A percentile compares a stretch with the other conserved stretches of the same genome.
phyloP scores from a whole-genome alignment of 2,888 invertebrate genomes.

The Dolichopus griseipennis region DNA sequence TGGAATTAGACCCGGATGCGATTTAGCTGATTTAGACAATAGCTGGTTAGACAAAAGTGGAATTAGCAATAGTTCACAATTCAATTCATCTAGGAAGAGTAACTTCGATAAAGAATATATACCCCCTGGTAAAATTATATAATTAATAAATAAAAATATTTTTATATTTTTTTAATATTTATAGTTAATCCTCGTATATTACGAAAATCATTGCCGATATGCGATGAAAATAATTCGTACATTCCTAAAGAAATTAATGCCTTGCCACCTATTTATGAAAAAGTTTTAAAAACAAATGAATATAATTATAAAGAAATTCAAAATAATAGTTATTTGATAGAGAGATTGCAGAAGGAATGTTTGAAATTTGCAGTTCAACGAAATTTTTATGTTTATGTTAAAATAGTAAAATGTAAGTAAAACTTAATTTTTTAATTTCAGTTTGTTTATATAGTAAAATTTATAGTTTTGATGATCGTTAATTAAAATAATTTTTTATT shows the following conservation, averaged over 20 bases:
- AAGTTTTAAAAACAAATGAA: constrained; percentile 31
- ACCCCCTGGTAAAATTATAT: not conserved
- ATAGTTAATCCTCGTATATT: constrained; percentile 26
- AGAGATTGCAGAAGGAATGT: constrained; percentile 51
- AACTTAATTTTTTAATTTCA: not conserved
- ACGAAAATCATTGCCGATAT: constrained; percentile 30
- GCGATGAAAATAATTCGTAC: constrained; percentile 34
- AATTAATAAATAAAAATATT: not conserved
- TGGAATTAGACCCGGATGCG: constrained; percentile 76
- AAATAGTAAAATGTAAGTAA: constrained; percentile 64
- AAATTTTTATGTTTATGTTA: constrained; percentile 65
- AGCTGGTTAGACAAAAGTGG: constrained; percentile 45
- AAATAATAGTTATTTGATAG: constrained; percentile 49
- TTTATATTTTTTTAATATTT: not conserved
- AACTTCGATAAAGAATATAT: not conserved
- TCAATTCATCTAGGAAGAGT: not conserved
- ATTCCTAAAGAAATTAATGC: constrained; percentile 43
- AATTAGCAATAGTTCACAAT: not conserved
- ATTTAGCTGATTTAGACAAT: constrained; percentile 68
- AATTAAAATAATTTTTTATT: constrained; percentile 14
- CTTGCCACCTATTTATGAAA: constrained; percentile 47
- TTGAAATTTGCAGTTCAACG: constrained; percentile 65
- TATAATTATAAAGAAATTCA: constrained; percentile 37
- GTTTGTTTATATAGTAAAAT: constrained; percentile 4
- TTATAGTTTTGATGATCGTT: not conserved